A percentile compares a stretch with the other conserved stretches of the same genome.
phyloP scores from a whole-genome alignment of 2,888 invertebrate species.

The Craniophora ligustri region DNA sequence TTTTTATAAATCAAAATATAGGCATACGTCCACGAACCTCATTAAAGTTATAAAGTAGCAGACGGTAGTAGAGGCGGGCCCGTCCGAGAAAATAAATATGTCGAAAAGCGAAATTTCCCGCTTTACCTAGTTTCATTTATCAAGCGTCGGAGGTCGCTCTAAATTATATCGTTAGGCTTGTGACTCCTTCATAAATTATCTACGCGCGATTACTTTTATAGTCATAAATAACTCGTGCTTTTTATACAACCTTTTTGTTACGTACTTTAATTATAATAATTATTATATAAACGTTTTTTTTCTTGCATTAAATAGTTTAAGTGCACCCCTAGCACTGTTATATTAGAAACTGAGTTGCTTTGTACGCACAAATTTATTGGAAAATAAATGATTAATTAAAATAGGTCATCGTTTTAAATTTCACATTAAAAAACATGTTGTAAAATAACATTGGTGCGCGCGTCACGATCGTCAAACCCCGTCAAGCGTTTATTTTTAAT shows the following conservation, averaged over 20 bases:
- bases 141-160: constrained; percentile 43
- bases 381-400: constrained; percentile 25
- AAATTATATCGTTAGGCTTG: constrained; percentile 52
- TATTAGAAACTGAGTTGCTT: no score
- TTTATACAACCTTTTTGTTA: constrained; percentile 14
- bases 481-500: constrained; percentile 70
- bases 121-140: constrained; percentile 54
- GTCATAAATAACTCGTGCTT: constrained; percentile 25
- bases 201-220: constrained; percentile 35
- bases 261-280: no score
- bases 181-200: constrained; percentile 47
- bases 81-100: constrained; percentile 48
- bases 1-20: no score
- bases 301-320: no score
- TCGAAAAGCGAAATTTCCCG: constrained; percentile 41
- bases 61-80: constrained; percentile 10
- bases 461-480: constrained; percentile 40
- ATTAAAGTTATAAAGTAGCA: no score
- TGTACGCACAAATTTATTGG: constrained; percentile 1
- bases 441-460: constrained; percentile 5
- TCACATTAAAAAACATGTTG: constrained; percentile 17
- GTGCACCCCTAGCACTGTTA: no score
- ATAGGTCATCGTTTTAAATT: constrained; percentile 38
- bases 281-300: neutral
- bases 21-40: no score